Conservation (phyloP, 2,113 vertebrate species). For the Xenus cinereus region DNA sequence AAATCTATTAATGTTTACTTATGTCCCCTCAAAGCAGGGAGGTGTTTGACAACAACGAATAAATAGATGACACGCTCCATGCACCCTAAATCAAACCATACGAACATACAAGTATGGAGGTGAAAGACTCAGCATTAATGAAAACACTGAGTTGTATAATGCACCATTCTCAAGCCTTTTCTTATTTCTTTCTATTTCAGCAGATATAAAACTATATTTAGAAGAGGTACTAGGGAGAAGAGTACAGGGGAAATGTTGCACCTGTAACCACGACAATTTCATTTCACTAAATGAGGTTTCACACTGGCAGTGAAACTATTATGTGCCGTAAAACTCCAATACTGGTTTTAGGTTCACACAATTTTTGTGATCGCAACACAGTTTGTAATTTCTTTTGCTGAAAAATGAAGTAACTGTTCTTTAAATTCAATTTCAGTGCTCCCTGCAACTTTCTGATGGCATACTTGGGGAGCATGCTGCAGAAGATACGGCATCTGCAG, state of each 20-base stretch:
- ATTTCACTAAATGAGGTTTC: not conserved
- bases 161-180: not conserved
- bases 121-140: not conserved
- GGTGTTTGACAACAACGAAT: not conserved
- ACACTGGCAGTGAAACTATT: not conserved
- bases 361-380: not conserved
- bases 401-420: not conserved
- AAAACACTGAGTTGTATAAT: not conserved
- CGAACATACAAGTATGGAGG: not conserved
- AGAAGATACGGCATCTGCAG: accelerated
- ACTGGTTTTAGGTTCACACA: not conserved
- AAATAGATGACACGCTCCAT: not conserved
- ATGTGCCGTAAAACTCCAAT: not conserved
- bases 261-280: not conserved
- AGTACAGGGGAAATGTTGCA: not conserved
- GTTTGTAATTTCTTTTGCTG: not conserved
- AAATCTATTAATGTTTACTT: not conserved
- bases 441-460: not conserved
- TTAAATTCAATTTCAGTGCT: not conserved
- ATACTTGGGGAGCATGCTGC: not conserved
- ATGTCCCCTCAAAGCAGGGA: not conserved
- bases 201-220: not conserved
- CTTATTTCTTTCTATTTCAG: not conserved
- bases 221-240: not conserved
- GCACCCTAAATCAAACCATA: not conserved